A percentile compares a stretch with the other conserved stretches of the same genome.
phyloP scores from a whole-genome alignment of 2,797 vertebrate species.

The Tamandua tetradactyla region DNA sequence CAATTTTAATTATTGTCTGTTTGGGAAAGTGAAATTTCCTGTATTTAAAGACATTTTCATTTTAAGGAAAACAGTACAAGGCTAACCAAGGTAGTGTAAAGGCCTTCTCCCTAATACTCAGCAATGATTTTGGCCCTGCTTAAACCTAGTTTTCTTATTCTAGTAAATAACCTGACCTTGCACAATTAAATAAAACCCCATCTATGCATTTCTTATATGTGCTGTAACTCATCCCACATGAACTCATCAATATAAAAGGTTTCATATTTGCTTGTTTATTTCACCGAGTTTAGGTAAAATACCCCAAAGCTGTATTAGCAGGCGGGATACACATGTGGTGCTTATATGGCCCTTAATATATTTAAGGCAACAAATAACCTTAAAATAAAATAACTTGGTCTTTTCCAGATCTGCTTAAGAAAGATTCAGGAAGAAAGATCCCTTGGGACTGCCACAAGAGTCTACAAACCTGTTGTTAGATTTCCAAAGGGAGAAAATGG shows the following conservation, averaged over 20 bases:
- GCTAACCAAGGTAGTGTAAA: background rate
- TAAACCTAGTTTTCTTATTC: background rate
- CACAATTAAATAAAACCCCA: conserved; percentile 30
- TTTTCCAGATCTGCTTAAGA: background rate
- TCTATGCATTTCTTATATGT: background rate
- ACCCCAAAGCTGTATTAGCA: background rate
- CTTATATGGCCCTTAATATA: background rate
- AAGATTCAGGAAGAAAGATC: background rate
- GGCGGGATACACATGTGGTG: background rate
- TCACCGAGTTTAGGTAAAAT: conserved; percentile 10
- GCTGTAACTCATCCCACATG: background rate
- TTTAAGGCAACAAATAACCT: background rate
- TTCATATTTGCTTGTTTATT: background rate
- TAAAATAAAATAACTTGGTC: background rate
- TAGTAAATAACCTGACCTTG: background rate
- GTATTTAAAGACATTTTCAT: conserved; percentile 30
- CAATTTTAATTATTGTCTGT: conserved; percentile 62
- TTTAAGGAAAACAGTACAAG: conserved; percentile 41
- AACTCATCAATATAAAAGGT: background rate
- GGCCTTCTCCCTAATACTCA: background rate
- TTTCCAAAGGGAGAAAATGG: background rate
- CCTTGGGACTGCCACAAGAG: background rate
- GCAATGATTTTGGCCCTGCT: background rate
- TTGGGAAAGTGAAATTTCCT: conserved; percentile 54
- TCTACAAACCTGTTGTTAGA: background rate